Conservation (phyloP, 2,888 invertebrate genomes). For the Spatulosminthurus flaviceps region DNA sequence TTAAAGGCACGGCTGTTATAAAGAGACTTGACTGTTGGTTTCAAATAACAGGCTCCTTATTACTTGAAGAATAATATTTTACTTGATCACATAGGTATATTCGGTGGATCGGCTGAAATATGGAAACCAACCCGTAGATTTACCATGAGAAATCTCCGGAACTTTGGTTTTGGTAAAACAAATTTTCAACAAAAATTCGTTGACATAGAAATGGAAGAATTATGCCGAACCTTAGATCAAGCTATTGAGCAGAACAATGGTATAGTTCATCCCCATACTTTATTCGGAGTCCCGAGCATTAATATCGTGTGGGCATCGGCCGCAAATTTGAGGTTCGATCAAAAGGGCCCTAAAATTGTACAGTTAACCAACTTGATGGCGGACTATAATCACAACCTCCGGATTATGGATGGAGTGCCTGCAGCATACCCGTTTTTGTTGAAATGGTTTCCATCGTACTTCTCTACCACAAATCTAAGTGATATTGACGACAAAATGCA, state of each 20-base stretch:
- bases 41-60: too few relatives aligned
- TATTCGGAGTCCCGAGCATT: slow-evolving; percentile 2
- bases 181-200: not conserved
- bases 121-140: slow-evolving; percentile 18
- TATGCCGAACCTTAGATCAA: not conserved
- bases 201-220: not conserved
- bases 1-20: too few relatives aligned
- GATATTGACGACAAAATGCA: not conserved
- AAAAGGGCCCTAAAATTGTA: not conserved
- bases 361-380: not conserved
- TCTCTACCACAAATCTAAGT: not conserved
- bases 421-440: not conserved
- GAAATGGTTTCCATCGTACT: not conserved
- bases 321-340: slow-evolving; percentile 7
- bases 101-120: not conserved
- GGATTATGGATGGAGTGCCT: not conserved
- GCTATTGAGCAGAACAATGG: slow-evolving; percentile 2
- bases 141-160: not conserved
- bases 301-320: slow-evolving; percentile 16
- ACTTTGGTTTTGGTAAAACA: slow-evolving; percentile 21
- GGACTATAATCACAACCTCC: not conserved
- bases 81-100: not conserved
- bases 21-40: too few relatives aligned
- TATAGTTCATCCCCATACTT: not conserved
- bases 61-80: too few relatives aligned